Conservation (phyloP, 1,140 invertebrate genomes). For the Pinna nobilis region DNA sequence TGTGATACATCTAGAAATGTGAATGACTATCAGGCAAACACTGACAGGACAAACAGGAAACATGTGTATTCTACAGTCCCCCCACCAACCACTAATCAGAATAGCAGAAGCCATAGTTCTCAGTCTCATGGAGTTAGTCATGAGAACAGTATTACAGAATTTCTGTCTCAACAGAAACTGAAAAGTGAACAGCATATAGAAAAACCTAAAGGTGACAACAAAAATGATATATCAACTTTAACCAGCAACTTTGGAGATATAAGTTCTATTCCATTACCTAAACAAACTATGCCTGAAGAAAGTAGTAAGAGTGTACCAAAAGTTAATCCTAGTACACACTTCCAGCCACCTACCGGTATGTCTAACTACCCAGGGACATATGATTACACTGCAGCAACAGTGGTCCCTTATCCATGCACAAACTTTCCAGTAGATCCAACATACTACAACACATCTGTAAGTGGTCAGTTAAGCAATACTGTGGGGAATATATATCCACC, state of each 20-base stretch:
- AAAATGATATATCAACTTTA: background rate
- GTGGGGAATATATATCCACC: background rate
- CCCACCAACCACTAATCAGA: no score
- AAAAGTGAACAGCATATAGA: conserved; percentile 1
- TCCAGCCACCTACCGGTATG: background rate
- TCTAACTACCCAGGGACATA: background rate
- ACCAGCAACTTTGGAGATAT: background rate
- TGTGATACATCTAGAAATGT: background rate
- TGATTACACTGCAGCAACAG: background rate
- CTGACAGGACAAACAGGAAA: background rate
- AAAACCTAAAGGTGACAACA: background rate
- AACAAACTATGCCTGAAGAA: background rate
- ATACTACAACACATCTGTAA: background rate
- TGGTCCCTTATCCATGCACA: background rate
- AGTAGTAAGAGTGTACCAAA: no score
- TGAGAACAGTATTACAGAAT: background rate
- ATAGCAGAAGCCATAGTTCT: no score
- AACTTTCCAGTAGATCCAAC: background rate
- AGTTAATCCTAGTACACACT: background rate
- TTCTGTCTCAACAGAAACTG: background rate
- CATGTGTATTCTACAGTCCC: background rate
- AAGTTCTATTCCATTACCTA: conserved; percentile 1
- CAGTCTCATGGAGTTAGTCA: background rate
- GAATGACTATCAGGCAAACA: no score
- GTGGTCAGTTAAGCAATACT: background rate